These are phyloP conservation scores for Brenthis ino DNA, from an alignment of 2,888 invertebrate genomes.

Conservation along the genomic window DNA sequence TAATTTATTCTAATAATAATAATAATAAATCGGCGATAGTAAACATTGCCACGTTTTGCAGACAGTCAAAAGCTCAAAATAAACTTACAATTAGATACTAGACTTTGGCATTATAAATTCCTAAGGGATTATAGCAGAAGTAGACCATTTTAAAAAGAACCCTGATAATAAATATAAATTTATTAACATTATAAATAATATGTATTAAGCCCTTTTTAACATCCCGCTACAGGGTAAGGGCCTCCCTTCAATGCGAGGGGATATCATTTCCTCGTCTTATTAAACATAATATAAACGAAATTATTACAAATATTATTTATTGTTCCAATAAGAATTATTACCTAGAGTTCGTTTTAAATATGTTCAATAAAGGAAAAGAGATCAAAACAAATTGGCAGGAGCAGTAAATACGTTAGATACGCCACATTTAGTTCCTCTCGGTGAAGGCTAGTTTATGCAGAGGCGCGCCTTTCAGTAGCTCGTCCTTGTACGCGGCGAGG, in stretches of 20 bases:
- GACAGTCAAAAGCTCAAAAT: slow-evolving; percentile 24
- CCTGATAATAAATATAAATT: background rate
- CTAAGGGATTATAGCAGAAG: slow-evolving; percentile 17
- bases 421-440: slow-evolving; percentile 60
- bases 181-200: background rate
- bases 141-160: background rate
- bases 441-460: slow-evolving; percentile 62
- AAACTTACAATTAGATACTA: slow-evolving; percentile 32
- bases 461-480: slow-evolving; percentile 68
- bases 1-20: slow-evolving; percentile 13
- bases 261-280: too few relatives aligned
- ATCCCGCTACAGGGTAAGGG: too few relatives aligned
- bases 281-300: too few relatives aligned
- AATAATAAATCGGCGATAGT: slow-evolving; percentile 20
- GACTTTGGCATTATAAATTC: slow-evolving; percentile 33
- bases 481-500: slow-evolving; percentile 76
- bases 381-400: background rate
- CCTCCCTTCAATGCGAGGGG: too few relatives aligned
- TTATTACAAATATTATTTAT: background rate
- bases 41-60: slow-evolving; percentile 12
- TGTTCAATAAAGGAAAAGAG: background rate
- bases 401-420: slow-evolving; percentile 17
- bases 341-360: background rate
- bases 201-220: background rate
- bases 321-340: background rate